phyloP scores from a whole-genome alignment of 2,113 vertebrate species.

The Globicephala melas region DNA sequence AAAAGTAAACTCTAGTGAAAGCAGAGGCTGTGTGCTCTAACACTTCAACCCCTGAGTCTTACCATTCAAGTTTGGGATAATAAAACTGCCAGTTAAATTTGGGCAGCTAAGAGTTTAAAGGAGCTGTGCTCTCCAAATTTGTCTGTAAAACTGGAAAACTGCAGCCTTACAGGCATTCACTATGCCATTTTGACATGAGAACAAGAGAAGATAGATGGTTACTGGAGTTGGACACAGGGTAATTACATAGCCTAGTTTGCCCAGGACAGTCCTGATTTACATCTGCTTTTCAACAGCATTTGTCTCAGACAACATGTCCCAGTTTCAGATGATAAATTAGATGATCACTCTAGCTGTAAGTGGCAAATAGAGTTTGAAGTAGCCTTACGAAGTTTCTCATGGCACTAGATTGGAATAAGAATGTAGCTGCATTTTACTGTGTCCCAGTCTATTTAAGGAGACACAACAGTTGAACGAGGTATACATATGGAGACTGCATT shows the following conservation, averaged over 20 bases:
- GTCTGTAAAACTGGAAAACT: not conserved
- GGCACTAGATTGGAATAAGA: not conserved
- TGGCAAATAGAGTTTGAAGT: not conserved
- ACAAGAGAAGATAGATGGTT: conserved; percentile 8
- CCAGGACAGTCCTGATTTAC: not conserved
- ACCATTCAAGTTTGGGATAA: not conserved
- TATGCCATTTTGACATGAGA: not conserved
- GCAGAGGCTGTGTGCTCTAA: not conserved
- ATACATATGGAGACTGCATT: not conserved
- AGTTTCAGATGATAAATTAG: not conserved
- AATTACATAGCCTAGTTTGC: not conserved
- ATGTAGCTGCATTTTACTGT: not conserved
- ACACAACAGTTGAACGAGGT: not conserved
- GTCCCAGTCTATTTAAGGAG: not conserved
- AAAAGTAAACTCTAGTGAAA: not conserved
- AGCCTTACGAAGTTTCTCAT: not conserved
- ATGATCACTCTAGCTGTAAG: not conserved
- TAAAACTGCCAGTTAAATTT: not conserved
- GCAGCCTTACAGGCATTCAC: not conserved
- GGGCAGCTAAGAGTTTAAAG: not conserved
- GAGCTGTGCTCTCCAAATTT: not conserved
- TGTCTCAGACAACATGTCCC: not conserved
- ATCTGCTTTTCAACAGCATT: not conserved
- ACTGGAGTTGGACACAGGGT: not conserved
- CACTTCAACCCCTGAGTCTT: not conserved